Conservation (phyloP, 2,113 vertebrate species). For the Antechinus flavipes region DNA sequence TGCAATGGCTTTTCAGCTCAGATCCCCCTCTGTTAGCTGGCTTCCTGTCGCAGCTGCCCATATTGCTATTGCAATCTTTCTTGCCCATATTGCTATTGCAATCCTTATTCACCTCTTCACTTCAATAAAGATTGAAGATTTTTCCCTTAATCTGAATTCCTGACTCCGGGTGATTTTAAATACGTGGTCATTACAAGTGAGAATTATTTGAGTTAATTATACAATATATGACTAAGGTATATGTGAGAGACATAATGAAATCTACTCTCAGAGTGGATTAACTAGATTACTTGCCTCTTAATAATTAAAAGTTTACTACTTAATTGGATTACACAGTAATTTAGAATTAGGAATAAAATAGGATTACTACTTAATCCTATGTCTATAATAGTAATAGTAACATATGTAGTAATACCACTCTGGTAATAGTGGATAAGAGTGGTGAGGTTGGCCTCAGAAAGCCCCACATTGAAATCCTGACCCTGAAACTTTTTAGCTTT, state of each 20-base stretch:
- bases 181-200: neutral
- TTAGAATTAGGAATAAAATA: neutral
- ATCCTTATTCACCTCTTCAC: too few relatives aligned
- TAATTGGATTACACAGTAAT: neutral
- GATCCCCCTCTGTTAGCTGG: too few relatives aligned
- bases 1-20: too few relatives aligned
- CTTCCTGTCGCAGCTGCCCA: too few relatives aligned
- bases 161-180: too few relatives aligned
- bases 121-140: too few relatives aligned
- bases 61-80: too few relatives aligned
- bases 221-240: neutral
- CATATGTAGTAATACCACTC: neutral
- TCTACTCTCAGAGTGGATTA: neutral
- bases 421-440: neutral
- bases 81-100: too few relatives aligned
- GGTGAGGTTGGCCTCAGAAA: neutral
- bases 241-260: conserved; percentile 33
- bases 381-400: neutral
- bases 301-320: conserved; percentile 32
- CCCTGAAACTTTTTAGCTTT: neutral
- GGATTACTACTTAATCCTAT: neutral
- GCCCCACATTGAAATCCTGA: neutral
- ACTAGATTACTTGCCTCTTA: neutral
- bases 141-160: too few relatives aligned
- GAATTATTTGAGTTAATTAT: conserved; percentile 45